A percentile compares a stretch with the other conserved stretches of the same genome.
phyloP scores from a whole-genome alignment of 2,888 invertebrate species.

The Auanema sp. region DNA sequence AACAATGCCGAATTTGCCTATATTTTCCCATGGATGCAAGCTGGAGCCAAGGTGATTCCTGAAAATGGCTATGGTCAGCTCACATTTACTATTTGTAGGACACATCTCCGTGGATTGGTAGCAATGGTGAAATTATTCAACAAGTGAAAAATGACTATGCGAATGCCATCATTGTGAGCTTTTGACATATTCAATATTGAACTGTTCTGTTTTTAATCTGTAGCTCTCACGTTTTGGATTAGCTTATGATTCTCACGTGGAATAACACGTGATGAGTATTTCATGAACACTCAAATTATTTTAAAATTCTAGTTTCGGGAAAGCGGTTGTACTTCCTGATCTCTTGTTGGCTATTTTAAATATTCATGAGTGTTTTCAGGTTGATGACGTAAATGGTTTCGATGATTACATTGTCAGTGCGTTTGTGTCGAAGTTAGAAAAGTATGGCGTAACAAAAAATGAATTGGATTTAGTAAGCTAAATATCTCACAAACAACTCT shows the following conservation, averaged over 20 bases:
- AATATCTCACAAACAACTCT: slow-evolving; percentile 1
- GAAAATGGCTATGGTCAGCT: too few relatives aligned
- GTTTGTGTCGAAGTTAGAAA: slow-evolving; percentile 55
- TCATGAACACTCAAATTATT: too few relatives aligned
- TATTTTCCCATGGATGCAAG: slow-evolving; percentile 59
- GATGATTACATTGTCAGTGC: slow-evolving; percentile 55
- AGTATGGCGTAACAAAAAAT: slow-evolving; percentile 50
- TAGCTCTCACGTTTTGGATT: background rate
- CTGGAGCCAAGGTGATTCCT: slow-evolving; percentile 35
- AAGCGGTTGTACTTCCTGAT: background rate
- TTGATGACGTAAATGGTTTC: slow-evolving; percentile 63
- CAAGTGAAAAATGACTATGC: slow-evolving; percentile 58
- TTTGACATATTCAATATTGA: background rate
- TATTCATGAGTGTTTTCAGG: slow-evolving; percentile 21
- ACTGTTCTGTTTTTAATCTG: background rate
- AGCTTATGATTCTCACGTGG: background rate
- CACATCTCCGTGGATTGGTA: slow-evolving; percentile 58
- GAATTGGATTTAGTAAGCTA: slow-evolving; percentile 49
- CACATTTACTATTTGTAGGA: slow-evolving; percentile 26
- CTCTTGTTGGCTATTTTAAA: background rate
- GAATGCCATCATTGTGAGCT: slow-evolving; percentile 54
- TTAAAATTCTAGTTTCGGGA: too few relatives aligned
- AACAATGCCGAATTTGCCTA: slow-evolving; percentile 58
- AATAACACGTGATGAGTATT: too few relatives aligned
- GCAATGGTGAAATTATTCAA: slow-evolving; percentile 55